Percentiles rank a stretch among this genome's conserved stretches.
These are phyloP conservation scores for Ochlodes sylvanus DNA, from an alignment of 2,888 invertebrate genomes.

Conservation along the genomic window DNA sequence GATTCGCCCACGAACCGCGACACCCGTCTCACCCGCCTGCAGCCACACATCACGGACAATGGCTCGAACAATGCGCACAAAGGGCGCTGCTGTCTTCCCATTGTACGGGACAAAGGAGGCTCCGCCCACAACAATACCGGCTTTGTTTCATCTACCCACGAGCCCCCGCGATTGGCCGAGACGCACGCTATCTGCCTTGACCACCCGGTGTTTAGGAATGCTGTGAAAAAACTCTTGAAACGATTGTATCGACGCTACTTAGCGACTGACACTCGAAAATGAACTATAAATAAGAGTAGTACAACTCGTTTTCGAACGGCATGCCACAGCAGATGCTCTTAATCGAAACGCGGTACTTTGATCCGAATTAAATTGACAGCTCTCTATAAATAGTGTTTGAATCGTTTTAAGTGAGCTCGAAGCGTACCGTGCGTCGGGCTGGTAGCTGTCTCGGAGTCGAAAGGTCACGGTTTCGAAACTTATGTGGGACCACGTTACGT, in stretches of 20 bases:
- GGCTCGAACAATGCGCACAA: conserved; percentile 71
- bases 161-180: conserved; percentile 64
- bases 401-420: conserved; percentile 3
- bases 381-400: conserved; percentile 55
- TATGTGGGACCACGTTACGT: background rate
- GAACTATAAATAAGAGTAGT: background rate
- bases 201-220: conserved; percentile 70
- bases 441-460: conserved; percentile 14
- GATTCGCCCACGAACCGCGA: conserved; percentile 38
- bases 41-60: conserved; percentile 62
- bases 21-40: conserved; percentile 42
- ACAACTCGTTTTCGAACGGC: conserved; percentile 32
- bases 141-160: conserved; percentile 75
- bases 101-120: conserved; percentile 76
- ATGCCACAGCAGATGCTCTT: conserved; percentile 57
- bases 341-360: conserved; percentile 59
- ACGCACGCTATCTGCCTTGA: conserved; percentile 51
- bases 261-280: conserved; percentile 48
- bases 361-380: conserved; percentile 72
- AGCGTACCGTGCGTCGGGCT: conserved; percentile 3
- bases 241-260: conserved; percentile 48
- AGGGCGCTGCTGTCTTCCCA: conserved; percentile 77
- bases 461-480: conserved; percentile 21
- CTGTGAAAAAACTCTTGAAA: conserved; percentile 52
- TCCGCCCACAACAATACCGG: conserved; percentile 73